phyloP scores from a whole-genome alignment of 2,797 vertebrate species.

The Agapornis canus region DNA sequence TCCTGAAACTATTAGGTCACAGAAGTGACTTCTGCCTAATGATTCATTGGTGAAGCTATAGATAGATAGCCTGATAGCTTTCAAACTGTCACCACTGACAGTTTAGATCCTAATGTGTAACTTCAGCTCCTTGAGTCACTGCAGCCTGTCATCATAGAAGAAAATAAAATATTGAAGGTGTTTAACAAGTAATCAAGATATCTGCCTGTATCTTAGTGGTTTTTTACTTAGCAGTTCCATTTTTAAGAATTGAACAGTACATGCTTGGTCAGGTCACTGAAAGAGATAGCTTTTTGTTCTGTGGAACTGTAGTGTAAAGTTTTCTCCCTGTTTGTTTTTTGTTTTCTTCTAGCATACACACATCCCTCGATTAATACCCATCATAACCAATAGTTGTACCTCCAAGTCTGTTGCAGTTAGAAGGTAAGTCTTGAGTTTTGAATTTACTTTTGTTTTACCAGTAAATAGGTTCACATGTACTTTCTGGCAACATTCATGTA shows the following conservation, averaged over 20 bases:
- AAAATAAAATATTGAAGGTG: not conserved
- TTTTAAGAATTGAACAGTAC: not conserved
- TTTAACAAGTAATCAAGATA: not conserved
- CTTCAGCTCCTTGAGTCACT: not conserved
- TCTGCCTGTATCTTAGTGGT: not conserved
- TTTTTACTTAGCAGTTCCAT: not conserved
- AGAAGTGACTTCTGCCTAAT: not conserved
- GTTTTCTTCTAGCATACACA: constrained; percentile 86
- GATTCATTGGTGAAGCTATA: not conserved
- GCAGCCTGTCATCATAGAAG: not conserved
- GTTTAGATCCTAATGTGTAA: not conserved
- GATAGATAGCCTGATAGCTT: not conserved
- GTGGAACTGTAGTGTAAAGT: not conserved
- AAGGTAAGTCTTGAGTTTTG: constrained; percentile 80
- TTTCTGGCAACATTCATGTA: not conserved
- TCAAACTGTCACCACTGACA: not conserved
- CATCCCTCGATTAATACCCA: constrained; percentile 94
- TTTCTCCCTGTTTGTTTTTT: not conserved
- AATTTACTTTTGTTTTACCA: not conserved
- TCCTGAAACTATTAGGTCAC: not conserved
- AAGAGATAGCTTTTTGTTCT: not conserved
- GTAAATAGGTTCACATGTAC: not conserved
- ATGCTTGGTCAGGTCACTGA: not conserved
- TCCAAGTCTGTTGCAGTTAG: constrained; percentile 96
- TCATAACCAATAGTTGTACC: constrained; percentile 97